phyloP scores from a whole-genome alignment of 2,797 vertebrate genomes.

The Acridotheres tristis region DNA sequence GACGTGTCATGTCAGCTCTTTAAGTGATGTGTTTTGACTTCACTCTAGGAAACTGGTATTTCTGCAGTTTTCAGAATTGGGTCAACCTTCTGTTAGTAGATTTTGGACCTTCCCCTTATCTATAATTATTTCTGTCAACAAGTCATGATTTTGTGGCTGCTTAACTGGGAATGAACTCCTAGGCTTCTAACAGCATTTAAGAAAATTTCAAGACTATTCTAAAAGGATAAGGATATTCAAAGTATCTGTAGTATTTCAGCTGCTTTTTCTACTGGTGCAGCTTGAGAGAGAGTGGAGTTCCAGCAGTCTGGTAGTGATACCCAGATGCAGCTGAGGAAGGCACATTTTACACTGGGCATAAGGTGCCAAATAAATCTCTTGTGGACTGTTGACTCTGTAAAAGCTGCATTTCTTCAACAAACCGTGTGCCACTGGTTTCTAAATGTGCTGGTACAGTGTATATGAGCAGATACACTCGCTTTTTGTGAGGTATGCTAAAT shows the following conservation, averaged over 20 bases:
- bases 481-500: neutral
- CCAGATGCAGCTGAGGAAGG: neutral
- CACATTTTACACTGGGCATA: accelerated
- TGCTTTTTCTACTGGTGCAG: neutral
- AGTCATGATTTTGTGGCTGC: neutral
- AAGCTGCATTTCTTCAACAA: neutral
- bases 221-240: neutral
- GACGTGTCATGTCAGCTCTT: neutral
- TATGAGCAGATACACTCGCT: neutral
- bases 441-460: neutral
- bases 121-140: neutral
- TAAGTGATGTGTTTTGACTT: neutral
- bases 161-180: neutral
- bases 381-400: neutral
- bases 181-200: neutral
- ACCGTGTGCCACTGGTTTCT: neutral
- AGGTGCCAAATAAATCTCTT: neutral
- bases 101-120: neutral
- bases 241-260: neutral
- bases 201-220: neutral
- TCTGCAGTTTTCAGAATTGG: neutral
- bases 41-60: neutral
- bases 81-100: neutral
- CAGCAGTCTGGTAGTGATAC: neutral
- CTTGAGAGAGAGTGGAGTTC: neutral